These are phyloP conservation scores for Acarapis woodi DNA, from an alignment of 1,140 invertebrate species.

Conservation along the genomic window DNA sequence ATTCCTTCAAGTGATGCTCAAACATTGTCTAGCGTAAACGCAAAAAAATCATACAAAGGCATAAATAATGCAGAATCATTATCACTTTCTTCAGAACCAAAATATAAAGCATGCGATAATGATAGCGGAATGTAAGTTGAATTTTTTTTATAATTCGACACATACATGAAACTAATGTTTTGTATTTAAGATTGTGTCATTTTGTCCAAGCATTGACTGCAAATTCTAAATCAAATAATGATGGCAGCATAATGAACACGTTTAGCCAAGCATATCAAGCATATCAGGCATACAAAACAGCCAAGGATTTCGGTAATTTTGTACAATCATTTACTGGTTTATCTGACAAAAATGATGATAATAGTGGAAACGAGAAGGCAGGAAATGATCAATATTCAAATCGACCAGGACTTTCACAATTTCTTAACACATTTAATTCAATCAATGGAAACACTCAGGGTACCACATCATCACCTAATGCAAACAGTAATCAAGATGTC, in stretches of 20 bases:
- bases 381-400: neutral
- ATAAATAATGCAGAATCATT: neutral
- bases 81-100: neutral
- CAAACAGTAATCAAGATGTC: neutral
- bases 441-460: neutral
- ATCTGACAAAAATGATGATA: neutral
- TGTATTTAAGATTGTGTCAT: conserved; percentile 1
- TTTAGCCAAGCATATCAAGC: conserved; percentile 2
- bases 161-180: neutral
- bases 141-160: neutral
- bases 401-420: conserved; percentile 5
- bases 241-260: neutral
- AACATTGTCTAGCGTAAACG: neutral
- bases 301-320: neutral
- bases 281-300: neutral
- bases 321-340: neutral
- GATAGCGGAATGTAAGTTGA: conserved; percentile 4
- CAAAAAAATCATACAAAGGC: neutral
- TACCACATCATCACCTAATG: neutral
- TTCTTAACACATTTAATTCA: conserved; percentile 2
- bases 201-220: neutral
- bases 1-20: too few species aligned
- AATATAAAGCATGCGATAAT: conserved; percentile 4
- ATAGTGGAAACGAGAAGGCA: too few species aligned
- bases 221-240: neutral